Base-by-base conservation (phyloP, 2,888 invertebrate genomes). In the Drosophila sordidula region DNA sequence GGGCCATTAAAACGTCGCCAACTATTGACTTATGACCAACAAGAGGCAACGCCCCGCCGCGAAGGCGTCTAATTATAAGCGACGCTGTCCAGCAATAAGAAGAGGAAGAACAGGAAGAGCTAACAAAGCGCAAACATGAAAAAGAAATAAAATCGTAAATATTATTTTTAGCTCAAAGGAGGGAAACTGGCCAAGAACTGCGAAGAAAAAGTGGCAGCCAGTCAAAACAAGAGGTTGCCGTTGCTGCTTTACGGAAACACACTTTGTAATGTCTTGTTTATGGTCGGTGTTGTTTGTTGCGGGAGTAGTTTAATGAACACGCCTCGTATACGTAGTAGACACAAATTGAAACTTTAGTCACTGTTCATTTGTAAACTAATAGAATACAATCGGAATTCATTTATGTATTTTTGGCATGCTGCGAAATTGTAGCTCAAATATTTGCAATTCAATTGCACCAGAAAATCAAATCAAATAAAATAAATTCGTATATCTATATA, bases 371-470 rank as follows among this genome's bases (percentile, higher is more conserved):
- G 50, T 25, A 47, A 65, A 70, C 67, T 78, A 87, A 87, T 89
- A 59, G 73, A 81, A 87, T 69, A 75, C 70, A 83, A 74, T 77
- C 66, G 69, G 59, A 69, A 70, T 76, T 61, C 67, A 72, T 78
- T 80, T 78, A 70, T 80, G 80, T 80, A 68, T 54, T 67, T 77
- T 65, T 70, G 70, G 63, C 47, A 70, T 64, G 63, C 61, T 59
- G 69, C 50, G 55, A 65, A 75, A 78, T 70, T 78, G 79, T 87
- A 63, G 57, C 64, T 49, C 71, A 82, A 80, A 83, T 86, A 81
- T 81, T 88, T 83, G 87, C 87, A 86, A 89, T 82, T 89, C 89
- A 88, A 88, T 88, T 87, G 78, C 70, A 74, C 22, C 56, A 54
- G 45, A 58, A 73, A 59, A 69, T 57, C 58, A 52, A 78, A 71